A percentile compares a stretch with the other conserved stretches of the same genome.
These are phyloP conservation scores for Hippotragus niger DNA, from an alignment of 2,113 vertebrate species.

Conservation along the genomic window DNA sequence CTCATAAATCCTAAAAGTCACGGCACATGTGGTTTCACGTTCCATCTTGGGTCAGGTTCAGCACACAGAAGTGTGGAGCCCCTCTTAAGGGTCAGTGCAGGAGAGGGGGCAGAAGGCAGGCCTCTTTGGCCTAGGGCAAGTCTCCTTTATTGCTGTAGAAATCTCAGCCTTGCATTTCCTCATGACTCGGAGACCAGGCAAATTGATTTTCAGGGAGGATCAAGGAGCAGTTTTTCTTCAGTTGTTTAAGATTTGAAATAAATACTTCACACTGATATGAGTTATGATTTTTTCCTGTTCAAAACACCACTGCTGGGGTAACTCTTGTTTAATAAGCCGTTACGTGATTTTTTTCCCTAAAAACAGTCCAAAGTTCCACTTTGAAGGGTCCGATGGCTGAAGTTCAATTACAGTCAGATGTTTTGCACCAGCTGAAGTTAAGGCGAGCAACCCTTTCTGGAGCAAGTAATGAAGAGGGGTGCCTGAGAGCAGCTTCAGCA, in stretches of 20 bases:
- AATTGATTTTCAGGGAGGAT: slow-evolving; percentile 18
- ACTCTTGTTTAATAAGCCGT: neutral
- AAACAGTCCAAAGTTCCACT: neutral
- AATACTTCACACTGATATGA: slow-evolving; percentile 52
- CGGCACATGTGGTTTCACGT: slow-evolving; percentile 75
- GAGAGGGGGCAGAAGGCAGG: slow-evolving; percentile 60
- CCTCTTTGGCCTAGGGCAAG: slow-evolving; percentile 48
- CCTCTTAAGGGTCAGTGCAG: slow-evolving; percentile 63
- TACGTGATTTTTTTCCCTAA: neutral
- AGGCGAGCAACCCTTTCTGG: slow-evolving; percentile 67
- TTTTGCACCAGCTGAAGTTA: slow-evolving; percentile 70
- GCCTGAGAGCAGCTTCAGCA: slow-evolving; percentile 65
- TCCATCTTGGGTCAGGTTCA: slow-evolving; percentile 54
- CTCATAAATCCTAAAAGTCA: slow-evolving; percentile 70
- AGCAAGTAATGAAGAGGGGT: slow-evolving; percentile 43
- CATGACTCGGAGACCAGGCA: neutral
- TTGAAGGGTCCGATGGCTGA: neutral
- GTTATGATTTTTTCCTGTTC: slow-evolving; percentile 39
- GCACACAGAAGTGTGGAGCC: neutral
- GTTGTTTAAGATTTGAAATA: slow-evolving; percentile 48
- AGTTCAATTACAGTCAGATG: slow-evolving; percentile 12
- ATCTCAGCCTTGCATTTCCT: slow-evolving; percentile 40
- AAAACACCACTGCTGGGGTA: slow-evolving; percentile 41
- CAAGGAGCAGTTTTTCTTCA: slow-evolving; percentile 41
- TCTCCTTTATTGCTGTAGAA: slow-evolving; percentile 82